A percentile compares a stretch with the other conserved stretches of the same genome.
Evolutionary conservation across 2,888 invertebrate species (phyloP).

Genomic region (Cotesia congregata): DNA sequence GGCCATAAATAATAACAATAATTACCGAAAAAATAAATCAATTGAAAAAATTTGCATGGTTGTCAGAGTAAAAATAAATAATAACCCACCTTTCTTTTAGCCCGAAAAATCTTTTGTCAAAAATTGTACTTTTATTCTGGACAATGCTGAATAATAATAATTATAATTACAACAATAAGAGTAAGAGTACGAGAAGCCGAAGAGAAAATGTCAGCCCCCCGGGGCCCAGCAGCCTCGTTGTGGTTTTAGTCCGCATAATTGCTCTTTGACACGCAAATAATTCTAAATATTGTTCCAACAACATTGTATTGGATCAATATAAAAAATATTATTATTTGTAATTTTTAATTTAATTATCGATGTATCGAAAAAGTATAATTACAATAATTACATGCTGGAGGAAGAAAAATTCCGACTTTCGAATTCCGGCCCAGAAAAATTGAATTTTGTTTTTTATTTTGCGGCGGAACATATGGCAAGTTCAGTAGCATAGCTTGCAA

Average conservation of each 20-base stretch:
- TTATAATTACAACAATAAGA: not conserved
- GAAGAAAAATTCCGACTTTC: not conserved
- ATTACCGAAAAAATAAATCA: not conserved
- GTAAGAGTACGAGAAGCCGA: slow-evolving; percentile 14
- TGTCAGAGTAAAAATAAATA: not conserved
- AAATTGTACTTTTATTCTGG: not conserved
- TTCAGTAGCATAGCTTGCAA: not conserved
- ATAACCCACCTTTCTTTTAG: not conserved
- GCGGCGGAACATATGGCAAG: not conserved
- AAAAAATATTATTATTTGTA: not conserved
- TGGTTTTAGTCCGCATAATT: slow-evolving; percentile 50
- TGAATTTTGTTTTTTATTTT: not conserved
- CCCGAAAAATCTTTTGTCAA: not conserved
- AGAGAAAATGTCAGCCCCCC: slow-evolving; percentile 27
- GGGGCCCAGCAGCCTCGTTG: slow-evolving; percentile 16
- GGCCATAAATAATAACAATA: not conserved
- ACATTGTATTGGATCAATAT: not conserved
- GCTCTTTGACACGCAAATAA: slow-evolving; percentile 65
- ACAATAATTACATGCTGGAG: too few species aligned
- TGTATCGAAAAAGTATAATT: too few species aligned
- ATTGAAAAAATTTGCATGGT: not conserved
- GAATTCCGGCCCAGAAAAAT: not conserved
- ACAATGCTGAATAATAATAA: not conserved
- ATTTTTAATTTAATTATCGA: too few species aligned
- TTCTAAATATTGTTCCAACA: slow-evolving; percentile 51